phyloP scores from a whole-genome alignment of 2,888 invertebrate species.

The Orthosia gracilis region DNA sequence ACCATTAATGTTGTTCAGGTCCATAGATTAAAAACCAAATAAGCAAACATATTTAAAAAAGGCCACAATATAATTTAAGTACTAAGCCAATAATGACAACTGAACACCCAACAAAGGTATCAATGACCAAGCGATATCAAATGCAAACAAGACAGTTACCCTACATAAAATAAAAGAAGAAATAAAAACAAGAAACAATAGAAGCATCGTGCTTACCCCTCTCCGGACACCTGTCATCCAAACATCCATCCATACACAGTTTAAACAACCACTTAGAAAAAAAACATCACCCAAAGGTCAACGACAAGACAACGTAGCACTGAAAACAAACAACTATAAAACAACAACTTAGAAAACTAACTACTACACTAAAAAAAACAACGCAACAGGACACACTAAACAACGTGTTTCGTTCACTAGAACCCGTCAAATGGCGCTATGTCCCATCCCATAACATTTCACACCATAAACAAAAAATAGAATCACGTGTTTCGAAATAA shows the following conservation, averaged over 20 bases:
- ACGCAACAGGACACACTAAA: constrained; percentile 2
- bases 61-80: neutral
- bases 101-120: neutral
- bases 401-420: constrained; percentile 43
- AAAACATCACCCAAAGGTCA: constrained; percentile 42
- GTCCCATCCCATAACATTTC: neutral
- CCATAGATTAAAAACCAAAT: neutral
- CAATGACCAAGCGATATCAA: neutral
- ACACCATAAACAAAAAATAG: constrained; percentile 50
- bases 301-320: constrained; percentile 1
- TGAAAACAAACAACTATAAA: constrained; percentile 15
- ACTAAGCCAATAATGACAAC: neutral
- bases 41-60: neutral
- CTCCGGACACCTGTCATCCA: constrained; percentile 37
- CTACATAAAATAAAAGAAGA: neutral
- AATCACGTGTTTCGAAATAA: constrained; percentile 45
- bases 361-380: constrained; percentile 15
- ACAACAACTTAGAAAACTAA: neutral
- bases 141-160: neutral
- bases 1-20: neutral
- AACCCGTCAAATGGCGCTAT: constrained; percentile 42
- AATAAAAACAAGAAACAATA: neutral
- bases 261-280: constrained; percentile 39
- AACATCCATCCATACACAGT: constrained; percentile 56
- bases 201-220: constrained; percentile 46